Conservation (phyloP, 37 sponge, comb jelly and placozoan genomes). For the Axinella damicornis region DNA sequence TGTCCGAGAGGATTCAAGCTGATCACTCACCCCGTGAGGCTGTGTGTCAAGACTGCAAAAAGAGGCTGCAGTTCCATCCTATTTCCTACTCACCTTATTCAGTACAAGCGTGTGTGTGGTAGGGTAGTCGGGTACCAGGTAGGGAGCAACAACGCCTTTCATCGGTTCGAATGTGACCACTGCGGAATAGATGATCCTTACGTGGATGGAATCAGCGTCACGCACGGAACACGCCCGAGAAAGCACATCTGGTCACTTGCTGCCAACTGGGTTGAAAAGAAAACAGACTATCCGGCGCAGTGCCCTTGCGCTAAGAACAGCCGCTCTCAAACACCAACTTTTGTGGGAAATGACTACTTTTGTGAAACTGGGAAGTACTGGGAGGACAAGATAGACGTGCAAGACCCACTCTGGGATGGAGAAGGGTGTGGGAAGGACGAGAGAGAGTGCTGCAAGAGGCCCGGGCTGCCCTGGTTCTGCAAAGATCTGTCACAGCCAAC, state of each 20-base stretch:
- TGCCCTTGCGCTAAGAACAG: not conserved
- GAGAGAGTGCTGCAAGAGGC: not conserved
- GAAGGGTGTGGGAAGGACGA: not conserved
- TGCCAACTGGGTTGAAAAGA: not conserved
- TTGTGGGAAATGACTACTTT: not conserved
- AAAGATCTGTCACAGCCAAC: not conserved
- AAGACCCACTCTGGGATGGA: slow-evolving; percentile 9
- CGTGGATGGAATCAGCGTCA: too few relatives aligned
- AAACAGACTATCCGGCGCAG: too few relatives aligned
- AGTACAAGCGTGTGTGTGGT: too few relatives aligned
- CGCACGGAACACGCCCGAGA: not conserved
- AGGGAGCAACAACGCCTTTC: too few relatives aligned
- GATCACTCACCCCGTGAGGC: too few relatives aligned
- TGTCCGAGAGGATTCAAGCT: too few relatives aligned
- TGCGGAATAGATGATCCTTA: too few relatives aligned
- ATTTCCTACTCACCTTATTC: too few relatives aligned
- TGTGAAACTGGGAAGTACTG: not conserved
- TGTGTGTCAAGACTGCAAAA: too few relatives aligned
- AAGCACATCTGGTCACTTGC: slow-evolving; percentile 2
- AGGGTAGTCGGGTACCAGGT: too few relatives aligned
- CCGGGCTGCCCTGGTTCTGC: not conserved
- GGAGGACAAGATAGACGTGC: not conserved
- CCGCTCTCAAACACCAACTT: not conserved
- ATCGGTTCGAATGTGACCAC: too few relatives aligned
- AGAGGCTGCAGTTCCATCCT: too few relatives aligned